Conservation (phyloP, 2,797 vertebrate genomes). For the Urosaurus nigricauda region DNA sequence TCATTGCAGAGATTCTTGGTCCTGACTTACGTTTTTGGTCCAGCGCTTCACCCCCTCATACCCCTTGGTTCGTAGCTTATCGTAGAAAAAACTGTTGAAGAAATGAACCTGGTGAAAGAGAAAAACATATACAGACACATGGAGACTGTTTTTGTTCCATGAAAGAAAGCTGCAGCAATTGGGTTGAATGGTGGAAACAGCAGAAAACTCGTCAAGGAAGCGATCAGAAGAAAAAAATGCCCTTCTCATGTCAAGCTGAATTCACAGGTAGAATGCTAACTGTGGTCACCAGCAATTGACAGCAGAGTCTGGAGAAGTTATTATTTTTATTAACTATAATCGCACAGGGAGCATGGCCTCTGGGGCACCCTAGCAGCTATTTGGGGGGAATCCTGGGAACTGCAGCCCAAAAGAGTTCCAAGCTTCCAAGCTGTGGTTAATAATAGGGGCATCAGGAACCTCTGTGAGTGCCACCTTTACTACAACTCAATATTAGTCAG, state of each 20-base stretch:
- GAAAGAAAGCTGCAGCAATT: too few relatives aligned
- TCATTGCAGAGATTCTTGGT: neutral
- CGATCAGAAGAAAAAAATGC: fast-evolving
- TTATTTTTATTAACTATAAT: neutral
- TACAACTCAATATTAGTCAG: too few relatives aligned
- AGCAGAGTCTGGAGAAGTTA: neutral
- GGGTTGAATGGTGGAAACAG: neutral
- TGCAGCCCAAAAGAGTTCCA: too few relatives aligned
- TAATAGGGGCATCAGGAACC: neutral
- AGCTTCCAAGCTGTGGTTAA: neutral
- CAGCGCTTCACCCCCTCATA: slow-evolving; percentile 96
- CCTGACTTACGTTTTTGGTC: slow-evolving; percentile 92
- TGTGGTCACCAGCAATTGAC: neutral
- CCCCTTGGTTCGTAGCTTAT: slow-evolving; percentile 93
- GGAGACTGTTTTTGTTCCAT: neutral
- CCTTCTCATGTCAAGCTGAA: too few relatives aligned
- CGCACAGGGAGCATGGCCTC: too few relatives aligned
- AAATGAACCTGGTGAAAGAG: slow-evolving; percentile 87
- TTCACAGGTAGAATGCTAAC: too few relatives aligned
- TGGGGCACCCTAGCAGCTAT: neutral
- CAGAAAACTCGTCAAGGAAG: neutral
- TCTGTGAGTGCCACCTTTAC: too few relatives aligned
- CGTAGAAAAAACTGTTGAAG: slow-evolving; percentile 98
- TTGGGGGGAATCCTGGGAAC: neutral
- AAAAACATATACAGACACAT: neutral